Percentiles rank a stretch among this genome's conserved stretches.
These are phyloP conservation scores for Conistra vaccinii DNA, from an alignment of 2,888 invertebrate genomes.

Conservation along the genomic window DNA sequence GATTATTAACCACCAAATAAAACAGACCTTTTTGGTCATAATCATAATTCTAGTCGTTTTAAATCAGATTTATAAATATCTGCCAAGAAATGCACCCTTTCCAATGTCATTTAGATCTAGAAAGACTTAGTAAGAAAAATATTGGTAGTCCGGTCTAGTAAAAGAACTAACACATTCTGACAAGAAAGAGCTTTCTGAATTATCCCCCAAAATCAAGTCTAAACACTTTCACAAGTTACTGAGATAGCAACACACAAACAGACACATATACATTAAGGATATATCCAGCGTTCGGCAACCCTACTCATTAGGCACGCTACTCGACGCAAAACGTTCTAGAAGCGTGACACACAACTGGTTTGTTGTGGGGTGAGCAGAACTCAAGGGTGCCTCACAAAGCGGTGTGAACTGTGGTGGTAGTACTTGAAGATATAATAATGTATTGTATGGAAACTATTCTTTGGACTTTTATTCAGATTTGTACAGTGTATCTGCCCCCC, in stretches of 20 bases:
- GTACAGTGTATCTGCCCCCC: background rate
- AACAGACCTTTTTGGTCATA: too few relatives aligned
- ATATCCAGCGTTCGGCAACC: slow-evolving; percentile 40
- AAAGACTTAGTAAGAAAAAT: too few relatives aligned
- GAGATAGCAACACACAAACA: slow-evolving; percentile 14
- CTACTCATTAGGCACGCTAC: slow-evolving; percentile 62
- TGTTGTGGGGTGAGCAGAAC: slow-evolving; percentile 57
- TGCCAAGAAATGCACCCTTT: too few relatives aligned
- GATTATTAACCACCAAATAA: too few relatives aligned
- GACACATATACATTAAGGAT: background rate
- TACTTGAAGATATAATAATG: slow-evolving; percentile 64
- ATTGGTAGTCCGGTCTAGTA: too few relatives aligned
- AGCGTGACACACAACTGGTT: slow-evolving; percentile 62
- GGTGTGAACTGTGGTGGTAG: slow-evolving; percentile 56
- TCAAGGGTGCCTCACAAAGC: slow-evolving; percentile 59
- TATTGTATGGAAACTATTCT: slow-evolving; percentile 39
- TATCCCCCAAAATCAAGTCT: too few relatives aligned
- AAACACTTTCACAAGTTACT: background rate
- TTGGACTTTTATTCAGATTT: slow-evolving; percentile 22
- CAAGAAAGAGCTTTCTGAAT: too few relatives aligned
- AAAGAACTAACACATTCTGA: too few relatives aligned
- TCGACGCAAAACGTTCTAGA: slow-evolving; percentile 60
- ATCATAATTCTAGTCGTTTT: too few relatives aligned
- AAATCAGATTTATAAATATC: too few relatives aligned
- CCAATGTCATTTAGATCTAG: too few relatives aligned